A percentile compares a stretch with the other conserved stretches of the same genome.
Evolutionary conservation across 2,113 vertebrate species (phyloP).

Genomic region (Phylloscopus whistleri): DNA sequence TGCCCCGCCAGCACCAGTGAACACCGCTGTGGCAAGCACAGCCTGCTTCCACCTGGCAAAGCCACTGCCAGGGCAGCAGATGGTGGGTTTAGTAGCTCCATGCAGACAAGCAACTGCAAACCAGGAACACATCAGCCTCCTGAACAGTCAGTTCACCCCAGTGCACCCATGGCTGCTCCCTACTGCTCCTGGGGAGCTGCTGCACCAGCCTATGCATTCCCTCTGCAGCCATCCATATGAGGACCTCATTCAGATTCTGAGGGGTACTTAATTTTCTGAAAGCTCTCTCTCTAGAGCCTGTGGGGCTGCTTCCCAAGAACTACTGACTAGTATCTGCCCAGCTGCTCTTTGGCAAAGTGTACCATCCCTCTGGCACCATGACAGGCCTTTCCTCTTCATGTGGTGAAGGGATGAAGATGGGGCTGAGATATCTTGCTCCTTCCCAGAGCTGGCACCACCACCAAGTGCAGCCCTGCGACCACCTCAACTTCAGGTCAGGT

Average conservation of each 20-base stretch:
- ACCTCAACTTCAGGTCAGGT: neutral
- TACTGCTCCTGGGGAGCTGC: rapidly evolving
- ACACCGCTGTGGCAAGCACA: rapidly evolving
- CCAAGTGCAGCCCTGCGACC: neutral
- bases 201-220: rapidly evolving
- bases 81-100: neutral
- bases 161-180: neutral
- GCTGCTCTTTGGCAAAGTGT: rapidly evolving
- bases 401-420: neutral
- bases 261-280: neutral
- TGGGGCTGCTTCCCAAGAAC: neutral
- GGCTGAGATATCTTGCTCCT: neutral
- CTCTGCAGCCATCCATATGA: rapidly evolving
- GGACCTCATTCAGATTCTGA: neutral
- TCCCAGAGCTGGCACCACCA: rapidly evolving
- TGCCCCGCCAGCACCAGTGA: rapidly evolving
- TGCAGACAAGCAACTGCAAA: neutral
- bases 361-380: neutral
- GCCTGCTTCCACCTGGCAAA: neutral
- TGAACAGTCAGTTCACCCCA: neutral
- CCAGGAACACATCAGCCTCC: neutral
- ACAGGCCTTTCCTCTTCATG: neutral
- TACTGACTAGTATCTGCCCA: neutral
- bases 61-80: neutral
- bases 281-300: neutral